phyloP scores from a whole-genome alignment of 2,797 vertebrate genomes.

The Mastacembelus armatus region DNA sequence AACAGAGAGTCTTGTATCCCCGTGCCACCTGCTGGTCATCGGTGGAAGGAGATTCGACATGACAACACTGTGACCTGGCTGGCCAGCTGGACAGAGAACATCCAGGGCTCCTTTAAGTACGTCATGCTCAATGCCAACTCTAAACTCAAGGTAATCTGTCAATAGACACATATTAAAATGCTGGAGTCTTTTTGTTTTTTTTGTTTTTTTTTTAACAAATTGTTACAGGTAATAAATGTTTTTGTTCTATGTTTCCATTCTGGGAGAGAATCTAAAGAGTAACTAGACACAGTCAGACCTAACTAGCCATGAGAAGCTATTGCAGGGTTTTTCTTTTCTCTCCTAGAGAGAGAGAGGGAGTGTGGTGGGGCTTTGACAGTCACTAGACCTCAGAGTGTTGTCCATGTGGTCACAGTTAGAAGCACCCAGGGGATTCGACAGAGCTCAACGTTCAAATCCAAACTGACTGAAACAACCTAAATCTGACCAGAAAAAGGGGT shows the following conservation, averaged over 20 bases:
- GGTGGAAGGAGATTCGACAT: conserved; percentile 80
- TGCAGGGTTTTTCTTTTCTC: too few species aligned
- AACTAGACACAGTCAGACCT: too few species aligned
- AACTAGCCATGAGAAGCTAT: too few species aligned
- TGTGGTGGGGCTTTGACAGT: too few species aligned
- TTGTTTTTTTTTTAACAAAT: neutral
- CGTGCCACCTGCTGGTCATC: conserved; percentile 78
- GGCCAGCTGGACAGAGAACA: conserved; percentile 82
- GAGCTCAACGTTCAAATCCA: too few species aligned
- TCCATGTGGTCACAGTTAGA: too few species aligned
- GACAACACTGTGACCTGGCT: conserved; percentile 80
- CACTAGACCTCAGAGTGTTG: too few species aligned
- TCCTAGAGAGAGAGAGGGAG: too few species aligned
- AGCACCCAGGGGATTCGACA: too few species aligned
- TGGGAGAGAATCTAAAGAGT: too few species aligned
- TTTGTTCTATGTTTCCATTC: neutral
- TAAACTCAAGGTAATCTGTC: conserved; percentile 84
- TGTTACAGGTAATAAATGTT: neutral
- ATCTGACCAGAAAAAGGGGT: too few species aligned
- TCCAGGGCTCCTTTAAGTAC: conserved; percentile 82
- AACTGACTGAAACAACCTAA: too few species aligned
- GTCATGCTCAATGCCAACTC: conserved; percentile 89
- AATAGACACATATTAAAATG: neutral
- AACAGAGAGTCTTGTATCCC: conserved; percentile 77
- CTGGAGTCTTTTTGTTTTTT: neutral